Base-by-base conservation (phyloP, 2,113 vertebrate genomes). In the Sorex fumeus region DNA sequence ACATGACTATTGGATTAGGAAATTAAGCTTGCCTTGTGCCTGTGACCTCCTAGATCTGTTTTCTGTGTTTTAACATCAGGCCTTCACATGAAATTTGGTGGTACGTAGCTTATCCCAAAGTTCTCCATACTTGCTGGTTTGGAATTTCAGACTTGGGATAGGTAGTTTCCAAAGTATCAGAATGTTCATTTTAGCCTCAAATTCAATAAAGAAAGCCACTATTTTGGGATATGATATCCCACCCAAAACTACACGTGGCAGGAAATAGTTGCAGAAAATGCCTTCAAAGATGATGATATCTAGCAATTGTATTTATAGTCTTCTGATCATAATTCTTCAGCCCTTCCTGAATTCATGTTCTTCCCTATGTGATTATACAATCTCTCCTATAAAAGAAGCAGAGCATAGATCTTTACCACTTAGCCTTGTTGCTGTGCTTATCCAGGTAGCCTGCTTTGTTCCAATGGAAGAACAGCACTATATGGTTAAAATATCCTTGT, bases 321-420 rank as follows among this genome's bases (percentile, higher is more conserved):
- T 50, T 50, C 47, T 50, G 47, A 50, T 50, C 47, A 12, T 11
- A 62, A 27, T 36, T 69, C 78, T 90, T 90, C 45, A 74, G 74
- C 62, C 27, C 19, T 84, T 11, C n/a, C 12, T 87, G n/a, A 43
- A 79, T 50, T 21, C 6, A 53, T 11, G 15, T 67, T 6, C 66
- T 79, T 83, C 82, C 28, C 4, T 32, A 62, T 40, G 16, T 53
- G 10, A 72, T 66, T 94, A 77, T 77, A n/a, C 28, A 87, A 77
- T 34, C 32, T 45, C 12, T 87, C 77, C 36, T 79, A 28, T 47
- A 50, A 6, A 67, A 70, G 36, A 11, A 11, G 2, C 13, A 66
- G 30, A 57, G 16, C 47, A 47, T 30, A 36, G 50, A 71, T 81
- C 30, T 18, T 16, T 78, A 2, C 2, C 28, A 7, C 76, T 57